phyloP scores from a whole-genome alignment of 2,113 vertebrate species.

The Laterallus jamaicensis region DNA sequence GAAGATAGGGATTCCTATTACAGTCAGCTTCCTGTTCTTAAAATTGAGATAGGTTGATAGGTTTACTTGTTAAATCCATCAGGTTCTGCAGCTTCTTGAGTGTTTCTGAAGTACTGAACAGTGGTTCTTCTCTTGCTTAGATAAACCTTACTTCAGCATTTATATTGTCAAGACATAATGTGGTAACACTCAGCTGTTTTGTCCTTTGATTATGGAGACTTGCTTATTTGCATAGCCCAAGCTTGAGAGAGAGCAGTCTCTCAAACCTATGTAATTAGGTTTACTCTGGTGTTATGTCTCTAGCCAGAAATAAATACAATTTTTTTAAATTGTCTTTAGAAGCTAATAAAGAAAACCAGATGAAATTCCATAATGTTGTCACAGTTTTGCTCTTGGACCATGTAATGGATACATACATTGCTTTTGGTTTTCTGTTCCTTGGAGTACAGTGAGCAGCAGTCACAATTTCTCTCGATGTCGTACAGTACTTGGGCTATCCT shows the following conservation, averaged over 20 bases:
- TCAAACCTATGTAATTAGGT: background rate
- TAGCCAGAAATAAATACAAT: background rate
- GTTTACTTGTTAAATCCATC: background rate
- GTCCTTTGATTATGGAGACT: background rate
- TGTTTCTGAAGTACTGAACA: background rate
- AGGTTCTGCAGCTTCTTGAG: background rate
- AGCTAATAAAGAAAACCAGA: background rate
- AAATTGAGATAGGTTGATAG: background rate
- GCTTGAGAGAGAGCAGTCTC: background rate
- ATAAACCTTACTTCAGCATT: background rate
- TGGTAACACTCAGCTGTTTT: background rate
- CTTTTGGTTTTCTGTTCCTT: background rate
- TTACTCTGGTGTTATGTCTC: background rate
- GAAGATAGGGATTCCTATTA: background rate
- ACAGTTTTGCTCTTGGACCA: background rate
- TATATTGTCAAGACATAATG: background rate
- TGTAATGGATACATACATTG: background rate
- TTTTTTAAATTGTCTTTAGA: background rate
- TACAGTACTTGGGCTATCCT: background rate
- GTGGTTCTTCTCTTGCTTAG: background rate
- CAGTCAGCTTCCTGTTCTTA: background rate
- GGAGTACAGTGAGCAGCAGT: background rate
- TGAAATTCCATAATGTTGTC: background rate
- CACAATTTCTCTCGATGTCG: background rate
- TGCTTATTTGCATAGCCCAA: background rate